Conservation (phyloP, 2,113 vertebrate genomes). For the Suricata suricatta region DNA sequence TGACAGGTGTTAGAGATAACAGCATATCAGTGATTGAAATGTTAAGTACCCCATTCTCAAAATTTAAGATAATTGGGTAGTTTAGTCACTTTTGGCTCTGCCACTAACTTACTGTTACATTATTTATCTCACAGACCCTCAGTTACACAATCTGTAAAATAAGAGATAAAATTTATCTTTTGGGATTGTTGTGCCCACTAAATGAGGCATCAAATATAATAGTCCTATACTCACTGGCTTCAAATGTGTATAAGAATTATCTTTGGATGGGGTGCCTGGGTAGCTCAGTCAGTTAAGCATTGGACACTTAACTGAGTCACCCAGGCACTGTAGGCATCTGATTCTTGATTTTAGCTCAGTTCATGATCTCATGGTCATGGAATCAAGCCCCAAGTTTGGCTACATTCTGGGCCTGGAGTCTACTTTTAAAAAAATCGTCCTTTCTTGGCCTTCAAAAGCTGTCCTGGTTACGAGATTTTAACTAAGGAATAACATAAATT, state of each 20-base stretch:
- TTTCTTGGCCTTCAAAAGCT: slow-evolving; percentile 34
- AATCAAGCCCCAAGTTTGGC: no score
- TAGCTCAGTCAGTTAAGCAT: no score
- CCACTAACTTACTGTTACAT: background rate
- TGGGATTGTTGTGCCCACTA: background rate
- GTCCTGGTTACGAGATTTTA: slow-evolving; percentile 28
- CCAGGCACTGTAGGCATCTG: no score
- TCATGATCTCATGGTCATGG: no score
- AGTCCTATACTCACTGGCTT: background rate
- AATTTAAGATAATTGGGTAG: background rate
- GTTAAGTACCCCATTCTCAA: background rate
- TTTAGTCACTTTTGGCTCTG: slow-evolving; percentile 9
- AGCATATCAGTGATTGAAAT: background rate
- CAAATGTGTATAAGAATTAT: background rate
- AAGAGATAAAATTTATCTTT: slow-evolving; percentile 19
- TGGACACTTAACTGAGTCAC: no score
- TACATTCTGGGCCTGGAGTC: no score
- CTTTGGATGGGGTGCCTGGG: background rate
- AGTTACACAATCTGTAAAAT: slow-evolving; percentile 17
- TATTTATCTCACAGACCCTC: background rate
- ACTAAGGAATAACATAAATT: background rate
- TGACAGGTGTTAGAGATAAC: background rate
- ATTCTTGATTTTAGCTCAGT: no score
- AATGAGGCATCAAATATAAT: slow-evolving; percentile 34
- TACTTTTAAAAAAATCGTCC: background rate